Percentiles rank a stretch among this genome's conserved stretches.
These are phyloP conservation scores for Mus pahari DNA, from an alignment of 2,113 vertebrate genomes.

Conservation along the genomic window DNA sequence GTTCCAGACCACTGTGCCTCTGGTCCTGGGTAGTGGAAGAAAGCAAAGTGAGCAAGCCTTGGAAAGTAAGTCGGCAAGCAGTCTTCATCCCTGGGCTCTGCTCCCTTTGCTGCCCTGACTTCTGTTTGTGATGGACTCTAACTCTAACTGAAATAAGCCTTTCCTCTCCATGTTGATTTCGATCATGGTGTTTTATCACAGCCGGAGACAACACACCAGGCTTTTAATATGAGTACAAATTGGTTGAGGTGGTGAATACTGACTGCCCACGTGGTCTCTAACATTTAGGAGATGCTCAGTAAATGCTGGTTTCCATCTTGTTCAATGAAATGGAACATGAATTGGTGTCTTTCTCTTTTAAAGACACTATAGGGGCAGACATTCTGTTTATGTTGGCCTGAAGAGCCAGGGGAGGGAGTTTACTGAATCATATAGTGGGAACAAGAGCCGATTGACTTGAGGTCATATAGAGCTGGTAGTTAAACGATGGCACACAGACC, in stretches of 20 bases:
- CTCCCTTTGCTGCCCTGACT: not conserved
- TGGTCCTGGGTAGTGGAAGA: not conserved
- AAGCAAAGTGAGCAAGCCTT: not conserved
- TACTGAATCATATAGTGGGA: not conserved
- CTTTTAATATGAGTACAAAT: conserved; percentile 2
- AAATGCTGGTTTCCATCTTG: conserved; percentile 29
- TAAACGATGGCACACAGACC: not conserved
- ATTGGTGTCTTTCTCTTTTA: not conserved
- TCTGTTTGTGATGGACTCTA: not conserved
- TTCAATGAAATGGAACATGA: not conserved
- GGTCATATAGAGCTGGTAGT: not conserved
- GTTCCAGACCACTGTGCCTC: not conserved
- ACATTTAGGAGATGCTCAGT: conserved; percentile 23
- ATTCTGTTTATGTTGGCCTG: not conserved
- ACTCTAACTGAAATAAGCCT: not conserved
- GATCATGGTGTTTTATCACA: not conserved
- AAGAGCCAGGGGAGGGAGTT: not conserved
- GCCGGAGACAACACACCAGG: not conserved
- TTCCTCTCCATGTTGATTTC: not conserved
- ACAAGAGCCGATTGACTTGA: conserved; percentile 22
- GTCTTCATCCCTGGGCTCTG: not conserved
- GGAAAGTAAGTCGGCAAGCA: not conserved
- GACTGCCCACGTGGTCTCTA: not conserved
- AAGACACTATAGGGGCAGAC: not conserved
- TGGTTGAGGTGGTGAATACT: not conserved